Percentiles rank a stretch among this genome's conserved stretches.
These are phyloP conservation scores for Aselliscus stoliczkanus DNA, from an alignment of 2,797 vertebrate species.

Conservation along the genomic window DNA sequence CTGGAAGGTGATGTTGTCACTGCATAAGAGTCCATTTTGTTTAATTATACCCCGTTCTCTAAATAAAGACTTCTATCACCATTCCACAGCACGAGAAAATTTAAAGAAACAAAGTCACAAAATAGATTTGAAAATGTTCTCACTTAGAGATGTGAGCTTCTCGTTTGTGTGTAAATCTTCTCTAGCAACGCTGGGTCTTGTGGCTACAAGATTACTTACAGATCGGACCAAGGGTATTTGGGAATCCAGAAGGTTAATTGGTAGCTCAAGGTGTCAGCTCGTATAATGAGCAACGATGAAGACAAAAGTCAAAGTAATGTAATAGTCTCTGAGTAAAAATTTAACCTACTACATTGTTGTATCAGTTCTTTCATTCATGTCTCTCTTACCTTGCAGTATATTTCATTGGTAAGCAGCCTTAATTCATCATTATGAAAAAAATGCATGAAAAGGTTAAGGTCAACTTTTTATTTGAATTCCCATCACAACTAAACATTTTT, in stretches of 20 bases:
- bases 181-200: background rate
- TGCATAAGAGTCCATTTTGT: background rate
- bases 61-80: background rate
- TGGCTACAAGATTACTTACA: background rate
- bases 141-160: background rate
- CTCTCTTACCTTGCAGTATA: background rate
- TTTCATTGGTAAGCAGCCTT: background rate
- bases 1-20: background rate
- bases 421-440: background rate
- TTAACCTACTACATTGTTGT: background rate
- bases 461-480: slow-evolving; percentile 14
- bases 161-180: background rate
- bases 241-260: slow-evolving; percentile 12
- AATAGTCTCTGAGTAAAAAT: slow-evolving; percentile 23
- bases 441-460: background rate
- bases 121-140: background rate
- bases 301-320: background rate
- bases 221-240: background rate
- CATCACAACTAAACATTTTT: slow-evolving; percentile 16
- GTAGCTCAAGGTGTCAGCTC: background rate
- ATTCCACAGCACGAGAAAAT: slow-evolving; percentile 19
- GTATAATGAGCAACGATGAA: background rate
- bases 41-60: background rate
- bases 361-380: background rate
- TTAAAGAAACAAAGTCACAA: slow-evolving; percentile 7